Evolutionary conservation across 2,797 vertebrate species (phyloP).

Genomic region (Adrianichthys oophorus): DNA sequence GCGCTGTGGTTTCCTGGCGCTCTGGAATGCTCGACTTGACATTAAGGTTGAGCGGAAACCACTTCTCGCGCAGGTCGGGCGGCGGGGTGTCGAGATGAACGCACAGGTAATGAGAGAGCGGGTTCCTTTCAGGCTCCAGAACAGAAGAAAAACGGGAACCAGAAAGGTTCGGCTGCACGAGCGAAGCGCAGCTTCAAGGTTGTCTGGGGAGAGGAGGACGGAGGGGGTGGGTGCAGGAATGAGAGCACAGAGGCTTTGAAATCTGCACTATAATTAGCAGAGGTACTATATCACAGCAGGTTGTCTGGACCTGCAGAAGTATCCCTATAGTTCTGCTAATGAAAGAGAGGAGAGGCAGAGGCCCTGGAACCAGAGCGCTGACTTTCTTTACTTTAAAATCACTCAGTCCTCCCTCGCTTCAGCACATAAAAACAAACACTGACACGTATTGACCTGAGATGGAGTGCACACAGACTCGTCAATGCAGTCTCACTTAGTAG

Average conservation of each 20-base stretch:
- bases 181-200: conserved; percentile 37
- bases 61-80: conserved; percentile 39
- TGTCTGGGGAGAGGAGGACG: conserved; percentile 26
- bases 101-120: conserved; percentile 5
- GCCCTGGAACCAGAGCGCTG: conserved; percentile 6
- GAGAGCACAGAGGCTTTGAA: conserved; percentile 68
- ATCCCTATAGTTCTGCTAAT: conserved; percentile 49
- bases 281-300: conserved; percentile 62
- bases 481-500: conserved; percentile 45
- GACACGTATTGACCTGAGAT: conserved; percentile 28
- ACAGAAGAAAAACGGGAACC: conserved; percentile 24
- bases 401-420: background rate
- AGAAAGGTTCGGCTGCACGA: conserved; percentile 27
- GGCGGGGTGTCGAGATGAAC: conserved; percentile 41
- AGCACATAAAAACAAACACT: conserved; percentile 6
- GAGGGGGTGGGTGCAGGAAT: conserved; percentile 25
- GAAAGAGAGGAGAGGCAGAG: conserved; percentile 42
- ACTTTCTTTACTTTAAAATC: conserved; percentile 9
- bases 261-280: conserved; percentile 76
- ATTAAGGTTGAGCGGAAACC: conserved; percentile 54
- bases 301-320: conserved; percentile 70
- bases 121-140: no score
- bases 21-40: conserved; percentile 67
- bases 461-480: conserved; percentile 25
- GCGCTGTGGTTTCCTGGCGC: conserved; percentile 61